These are phyloP conservation scores for Chloroclysta siterata DNA, from an alignment of 2,888 invertebrate genomes.

Conservation along the genomic window DNA sequence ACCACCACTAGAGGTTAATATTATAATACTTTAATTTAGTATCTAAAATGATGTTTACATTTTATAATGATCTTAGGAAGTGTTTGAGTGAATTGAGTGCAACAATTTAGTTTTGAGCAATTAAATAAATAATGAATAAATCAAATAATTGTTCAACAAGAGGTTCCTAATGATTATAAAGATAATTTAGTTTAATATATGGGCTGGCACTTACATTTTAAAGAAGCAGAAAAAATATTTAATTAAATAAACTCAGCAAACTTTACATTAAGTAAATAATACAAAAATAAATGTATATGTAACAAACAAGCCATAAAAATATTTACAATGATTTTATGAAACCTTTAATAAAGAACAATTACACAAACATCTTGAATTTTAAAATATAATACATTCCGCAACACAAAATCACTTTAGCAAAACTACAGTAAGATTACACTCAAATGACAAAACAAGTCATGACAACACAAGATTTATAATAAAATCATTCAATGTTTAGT, in stretches of 20 bases:
- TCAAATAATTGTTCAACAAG: constrained; percentile 19
- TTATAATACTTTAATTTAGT: constrained; percentile 57
- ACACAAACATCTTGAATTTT: constrained; percentile 38
- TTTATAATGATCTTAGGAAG: constrained; percentile 40
- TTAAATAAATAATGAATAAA: constrained; percentile 35
- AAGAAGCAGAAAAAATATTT: constrained; percentile 47
- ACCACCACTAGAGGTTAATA: constrained; percentile 53
- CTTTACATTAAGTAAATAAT: constrained; percentile 75
- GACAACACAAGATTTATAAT: constrained; percentile 28
- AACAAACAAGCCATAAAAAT: constrained; percentile 47
- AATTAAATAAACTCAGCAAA: constrained; percentile 62
- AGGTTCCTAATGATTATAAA: constrained; percentile 36
- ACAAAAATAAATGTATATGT: constrained; percentile 60
- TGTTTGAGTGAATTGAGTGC: constrained; percentile 33
- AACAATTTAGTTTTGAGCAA: constrained; percentile 43
- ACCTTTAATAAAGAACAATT: constrained; percentile 52
- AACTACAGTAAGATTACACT: constrained; percentile 35
- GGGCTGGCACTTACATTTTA: constrained; percentile 33
- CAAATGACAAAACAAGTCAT: constrained; percentile 31
- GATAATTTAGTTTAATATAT: constrained; percentile 30
- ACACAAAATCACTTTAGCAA: constrained; percentile 45
- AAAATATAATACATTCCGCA: constrained; percentile 43
- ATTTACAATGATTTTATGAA: constrained; percentile 70
- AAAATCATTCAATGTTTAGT: constrained; percentile 5
- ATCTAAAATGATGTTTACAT: constrained; percentile 42